Evolutionary conservation across 2,888 invertebrate species (phyloP).

Genomic region (Hesperia comma): DNA sequence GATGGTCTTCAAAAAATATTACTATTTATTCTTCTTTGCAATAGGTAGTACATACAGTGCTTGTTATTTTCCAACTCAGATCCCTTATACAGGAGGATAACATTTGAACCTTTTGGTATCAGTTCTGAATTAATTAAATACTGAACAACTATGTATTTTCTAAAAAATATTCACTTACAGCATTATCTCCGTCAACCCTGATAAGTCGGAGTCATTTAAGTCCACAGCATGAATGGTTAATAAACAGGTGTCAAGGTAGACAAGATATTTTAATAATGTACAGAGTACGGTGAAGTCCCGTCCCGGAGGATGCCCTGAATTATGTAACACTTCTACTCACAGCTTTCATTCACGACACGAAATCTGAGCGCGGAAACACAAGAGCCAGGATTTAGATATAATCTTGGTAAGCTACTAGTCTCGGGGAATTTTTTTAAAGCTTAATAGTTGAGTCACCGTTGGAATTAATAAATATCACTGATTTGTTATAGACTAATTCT

Average conservation of each 20-base stretch:
- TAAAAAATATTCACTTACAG: too few species aligned
- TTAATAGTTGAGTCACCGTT: background rate
- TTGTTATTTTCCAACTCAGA: too few species aligned
- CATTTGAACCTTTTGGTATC: too few species aligned
- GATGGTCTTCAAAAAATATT: too few species aligned
- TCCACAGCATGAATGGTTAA: slow-evolving; percentile 44
- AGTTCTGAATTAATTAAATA: too few species aligned
- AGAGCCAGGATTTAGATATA: background rate
- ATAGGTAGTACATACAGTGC: too few species aligned
- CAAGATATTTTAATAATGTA: slow-evolving; percentile 61
- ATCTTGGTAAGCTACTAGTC: background rate
- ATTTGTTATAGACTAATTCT: too few species aligned
- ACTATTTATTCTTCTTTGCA: too few species aligned
- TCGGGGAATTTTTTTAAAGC: background rate
- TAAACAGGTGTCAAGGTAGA: slow-evolving; percentile 53
- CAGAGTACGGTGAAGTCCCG: slow-evolving; percentile 53
- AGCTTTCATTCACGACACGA: slow-evolving; percentile 41
- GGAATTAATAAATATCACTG: background rate
- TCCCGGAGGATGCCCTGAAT: slow-evolving; percentile 56
- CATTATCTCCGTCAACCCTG: background rate
- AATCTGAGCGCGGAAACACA: slow-evolving; percentile 36
- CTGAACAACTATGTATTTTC: too few species aligned
- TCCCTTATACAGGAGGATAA: too few species aligned
- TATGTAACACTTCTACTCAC: slow-evolving; percentile 52
- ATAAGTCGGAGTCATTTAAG: slow-evolving; percentile 29